These are phyloP conservation scores for Paramisgurnus dabryanus DNA, from an alignment of 2,113 vertebrate genomes.

Conservation along the genomic window DNA sequence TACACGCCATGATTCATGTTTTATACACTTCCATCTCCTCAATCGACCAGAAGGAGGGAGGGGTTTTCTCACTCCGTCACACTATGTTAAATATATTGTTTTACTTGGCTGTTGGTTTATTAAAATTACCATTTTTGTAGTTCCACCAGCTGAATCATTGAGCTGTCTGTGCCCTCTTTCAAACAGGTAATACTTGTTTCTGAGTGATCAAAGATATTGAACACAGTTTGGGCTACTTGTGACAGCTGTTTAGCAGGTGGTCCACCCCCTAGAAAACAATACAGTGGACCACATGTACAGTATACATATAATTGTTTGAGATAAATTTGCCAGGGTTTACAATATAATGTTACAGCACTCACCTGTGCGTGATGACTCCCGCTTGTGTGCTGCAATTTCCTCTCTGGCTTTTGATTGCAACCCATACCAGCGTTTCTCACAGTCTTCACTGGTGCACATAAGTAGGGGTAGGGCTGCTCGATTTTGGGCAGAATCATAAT, in stretches of 20 bases:
- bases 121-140: not conserved
- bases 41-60: no score
- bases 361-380: not conserved
- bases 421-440: not conserved
- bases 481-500: no score
- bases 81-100: no score
- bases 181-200: not conserved
- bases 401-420: not conserved
- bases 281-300: not conserved
- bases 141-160: not conserved
- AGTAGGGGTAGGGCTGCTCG: not conserved
- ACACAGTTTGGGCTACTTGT: not conserved
- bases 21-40: no score
- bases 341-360: not conserved
- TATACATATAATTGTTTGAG: not conserved
- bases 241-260: not conserved
- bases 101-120: no score
- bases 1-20: no score
- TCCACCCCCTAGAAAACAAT: not conserved
- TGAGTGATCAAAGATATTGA: not conserved
- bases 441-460: not conserved
- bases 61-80: no score
- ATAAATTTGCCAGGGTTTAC: not conserved
- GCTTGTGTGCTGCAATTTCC: not conserved
- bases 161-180: not conserved